These are phyloP conservation scores for Hippocampus zosterae DNA, from an alignment of 2,113 vertebrate genomes.

Conservation along the genomic window DNA sequence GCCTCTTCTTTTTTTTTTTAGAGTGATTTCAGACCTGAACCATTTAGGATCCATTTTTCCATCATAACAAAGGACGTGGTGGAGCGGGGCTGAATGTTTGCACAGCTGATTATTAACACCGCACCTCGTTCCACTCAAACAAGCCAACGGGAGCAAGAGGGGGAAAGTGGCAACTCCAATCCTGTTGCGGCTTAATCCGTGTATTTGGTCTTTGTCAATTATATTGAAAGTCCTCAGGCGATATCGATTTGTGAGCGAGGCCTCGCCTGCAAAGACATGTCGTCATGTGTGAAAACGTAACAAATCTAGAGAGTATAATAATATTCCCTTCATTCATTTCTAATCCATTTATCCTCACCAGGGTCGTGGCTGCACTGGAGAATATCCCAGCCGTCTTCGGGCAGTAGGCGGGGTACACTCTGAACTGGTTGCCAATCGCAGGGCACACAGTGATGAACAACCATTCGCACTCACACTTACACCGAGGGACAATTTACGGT, in stretches of 20 bases:
- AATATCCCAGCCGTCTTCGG: too few species aligned
- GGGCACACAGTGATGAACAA: too few species aligned
- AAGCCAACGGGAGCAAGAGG: slow-evolving; percentile 14
- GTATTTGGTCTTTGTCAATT: slow-evolving; percentile 17
- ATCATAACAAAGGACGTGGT: slow-evolving; percentile 61
- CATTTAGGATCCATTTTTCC: slow-evolving; percentile 70
- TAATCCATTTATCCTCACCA: too few species aligned
- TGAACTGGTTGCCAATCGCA: too few species aligned
- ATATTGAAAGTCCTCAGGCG: not conserved
- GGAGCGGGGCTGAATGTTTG: slow-evolving; percentile 61
- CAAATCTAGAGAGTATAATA: not conserved
- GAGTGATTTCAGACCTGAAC: slow-evolving; percentile 55
- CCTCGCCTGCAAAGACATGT: not conserved
- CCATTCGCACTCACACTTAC: too few species aligned
- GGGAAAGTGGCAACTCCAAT: slow-evolving; percentile 14
- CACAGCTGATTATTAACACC: slow-evolving; percentile 67
- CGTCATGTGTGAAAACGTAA: not conserved
- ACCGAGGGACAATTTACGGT: too few species aligned
- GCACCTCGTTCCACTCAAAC: slow-evolving; percentile 33
- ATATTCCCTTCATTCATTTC: too few species aligned
- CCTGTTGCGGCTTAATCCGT: slow-evolving; percentile 1
- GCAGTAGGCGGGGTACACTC: too few species aligned
- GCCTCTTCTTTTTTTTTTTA: slow-evolving; percentile 33
- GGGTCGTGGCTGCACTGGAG: too few species aligned
- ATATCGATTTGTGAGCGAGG: not conserved